Conservation (phyloP, 2,113 vertebrate species). For the Plectropomus leopardus region DNA sequence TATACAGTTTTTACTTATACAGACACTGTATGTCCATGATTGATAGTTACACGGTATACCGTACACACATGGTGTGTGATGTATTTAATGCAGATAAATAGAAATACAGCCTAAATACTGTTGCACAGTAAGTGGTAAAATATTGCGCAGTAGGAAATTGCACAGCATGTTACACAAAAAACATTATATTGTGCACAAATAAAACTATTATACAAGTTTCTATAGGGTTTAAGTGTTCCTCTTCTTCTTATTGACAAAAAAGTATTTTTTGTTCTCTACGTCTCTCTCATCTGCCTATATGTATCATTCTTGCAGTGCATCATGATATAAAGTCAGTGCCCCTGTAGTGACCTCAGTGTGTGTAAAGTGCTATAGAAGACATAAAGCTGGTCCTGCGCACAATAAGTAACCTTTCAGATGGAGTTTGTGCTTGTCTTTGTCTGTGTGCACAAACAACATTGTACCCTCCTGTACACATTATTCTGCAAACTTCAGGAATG, state of each 20-base stretch:
- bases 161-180: no score
- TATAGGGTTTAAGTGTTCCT: neutral
- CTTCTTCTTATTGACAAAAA: neutral
- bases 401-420: constrained; percentile 49
- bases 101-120: no score
- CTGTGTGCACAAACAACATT: constrained; percentile 37
- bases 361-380: neutral
- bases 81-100: no score
- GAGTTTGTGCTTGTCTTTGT: constrained; percentile 14
- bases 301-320: neutral
- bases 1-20: no score
- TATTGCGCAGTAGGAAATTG: no score
- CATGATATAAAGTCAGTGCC: neutral
- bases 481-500: constrained; percentile 64
- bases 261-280: neutral
- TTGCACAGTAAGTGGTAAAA: no score
- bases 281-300: constrained; percentile 45
- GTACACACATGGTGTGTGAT: no score
- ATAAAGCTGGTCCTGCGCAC: constrained; percentile 11
- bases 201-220: neutral
- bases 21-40: no score
- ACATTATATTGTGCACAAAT: neutral
- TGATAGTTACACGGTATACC: no score
- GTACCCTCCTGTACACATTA: constrained; percentile 43
- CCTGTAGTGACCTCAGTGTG: constrained; percentile 22